Base-by-base conservation (phyloP, 1,140 invertebrate genomes). In the Lepidurus arcticus region DNA sequence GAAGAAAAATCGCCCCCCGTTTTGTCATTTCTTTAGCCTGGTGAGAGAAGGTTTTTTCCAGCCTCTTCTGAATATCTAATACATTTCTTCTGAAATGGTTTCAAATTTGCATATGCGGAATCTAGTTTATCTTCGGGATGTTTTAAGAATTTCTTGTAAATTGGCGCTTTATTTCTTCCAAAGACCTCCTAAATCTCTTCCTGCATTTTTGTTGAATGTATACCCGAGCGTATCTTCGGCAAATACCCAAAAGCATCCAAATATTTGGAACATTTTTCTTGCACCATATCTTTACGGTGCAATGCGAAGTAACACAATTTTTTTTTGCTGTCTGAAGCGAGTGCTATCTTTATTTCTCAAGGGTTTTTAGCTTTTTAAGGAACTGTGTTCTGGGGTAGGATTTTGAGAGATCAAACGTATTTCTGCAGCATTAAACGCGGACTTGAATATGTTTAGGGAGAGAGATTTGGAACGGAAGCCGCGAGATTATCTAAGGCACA, bases 401-500 rank as follows among this genome's bases (percentile, higher is more conserved):
- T 65, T 47, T 65, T 65, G 21, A 65, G n/a, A 65, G 53, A 34
- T 34, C 13, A 7, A 65, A 21, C 53, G 53, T 65, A 65, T 65
- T 65, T 65, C 53, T 65, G 53, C 53, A 65, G 53, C 53, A 65
- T 65, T 65, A 65, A 65, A 13, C 13, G 21, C 53, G 53, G 16
- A 16, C 21, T 65, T 65, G 53, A 65, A 16, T 21, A 0, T 21
- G 53, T 16, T 65, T 65, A 65, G 53, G 34, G 53, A 65, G 53
- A 65, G 53, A 21, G 16, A n/a, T 65, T 65, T n/a, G 53, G 53
- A 7, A 65, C 16, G 53, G 53, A 65, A 65, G 53, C 13, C 53
- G 53, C 53, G 53, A 65, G 53, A 65, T 65, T 65, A 65, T 65
- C 53, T n/a, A 21, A n/a, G 53, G 53, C 6, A 65, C 53, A 16